phyloP scores from a whole-genome alignment of 2,888 invertebrate genomes.

The Blastobasis lacticolella region DNA sequence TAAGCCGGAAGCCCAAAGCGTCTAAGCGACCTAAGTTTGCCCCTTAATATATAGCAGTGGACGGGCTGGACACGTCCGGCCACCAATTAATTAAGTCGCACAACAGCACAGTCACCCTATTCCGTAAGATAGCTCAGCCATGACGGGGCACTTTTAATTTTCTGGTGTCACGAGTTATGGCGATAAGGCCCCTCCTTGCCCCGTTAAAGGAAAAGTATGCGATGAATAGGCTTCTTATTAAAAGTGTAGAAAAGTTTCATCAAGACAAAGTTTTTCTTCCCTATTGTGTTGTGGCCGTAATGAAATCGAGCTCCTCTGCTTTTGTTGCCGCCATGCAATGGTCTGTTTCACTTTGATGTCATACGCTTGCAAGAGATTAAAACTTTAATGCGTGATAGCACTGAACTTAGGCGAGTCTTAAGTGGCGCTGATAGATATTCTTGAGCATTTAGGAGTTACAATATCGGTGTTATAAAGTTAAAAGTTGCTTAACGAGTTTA shows the following conservation, averaged over 20 bases:
- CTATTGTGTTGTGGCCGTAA: slow-evolving; percentile 36
- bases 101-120: slow-evolving; percentile 60
- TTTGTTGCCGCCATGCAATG: not conserved
- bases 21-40: too few species aligned
- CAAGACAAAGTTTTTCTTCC: slow-evolving; percentile 45
- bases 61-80: slow-evolving; percentile 18
- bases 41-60: too few species aligned
- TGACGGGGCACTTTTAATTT: slow-evolving; percentile 68
- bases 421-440: too few species aligned
- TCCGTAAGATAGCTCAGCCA: slow-evolving; percentile 54
- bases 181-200: slow-evolving; percentile 54
- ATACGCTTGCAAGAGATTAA: not conserved
- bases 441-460: too few species aligned
- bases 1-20: too few species aligned
- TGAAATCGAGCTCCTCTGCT: slow-evolving; percentile 26
- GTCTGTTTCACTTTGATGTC: not conserved
- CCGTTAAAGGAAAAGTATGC: slow-evolving; percentile 53
- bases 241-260: slow-evolving; percentile 59
- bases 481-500: too few species aligned
- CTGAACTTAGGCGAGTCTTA: too few species aligned
- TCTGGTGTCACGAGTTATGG: slow-evolving; percentile 63
- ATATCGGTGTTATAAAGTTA: too few species aligned
- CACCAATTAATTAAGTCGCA: slow-evolving; percentile 64
- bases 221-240: slow-evolving; percentile 65
- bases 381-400: not conserved